Base-by-base conservation (phyloP, 2,888 invertebrate genomes). In the Spodoptera exigua region DNA sequence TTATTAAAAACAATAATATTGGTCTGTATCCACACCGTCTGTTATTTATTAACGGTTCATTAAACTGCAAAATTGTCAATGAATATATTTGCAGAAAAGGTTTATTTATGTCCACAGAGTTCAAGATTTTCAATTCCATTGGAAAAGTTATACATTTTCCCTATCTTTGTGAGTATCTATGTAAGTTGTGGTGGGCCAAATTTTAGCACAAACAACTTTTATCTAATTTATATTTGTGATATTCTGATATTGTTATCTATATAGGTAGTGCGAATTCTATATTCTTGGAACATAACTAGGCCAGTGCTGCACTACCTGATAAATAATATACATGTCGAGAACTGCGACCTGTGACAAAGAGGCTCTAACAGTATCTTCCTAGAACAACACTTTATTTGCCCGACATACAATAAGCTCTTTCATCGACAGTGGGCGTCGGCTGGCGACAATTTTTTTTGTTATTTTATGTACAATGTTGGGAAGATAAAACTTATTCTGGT, bases 301-400 rank as follows among this genome's bases (percentile, higher is more conserved):
- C 77, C 79, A 80, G 62, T 74, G 55, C 54, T 61, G 58, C 55
- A 72, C 61, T 75, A 77, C 71, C 63, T 80, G 70, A 75, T 78
- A 78, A 70, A 67, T 78, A 76, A 74, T 72, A 65, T 63, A n/a
- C n/a, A 66, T 66, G 61, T 48, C 53, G 41, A 55, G 52, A 70
- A 70, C 51, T 47, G 54, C 56, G 61, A 70, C 65, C 62, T 76
- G 53, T 63, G 70, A 89, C 86, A 89, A 88, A 80, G 86, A 79
- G 27, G 67, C 66, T 77, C 82, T 80, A 84, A 88, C 79, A 83
- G 67, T 76, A 65, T 76, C 66, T 91, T 91, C 91, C 79, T 76
- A 84, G 90, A 89, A 91, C 79, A 78, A 68, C 71, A 69, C 73
- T 81, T 75, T 86, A 82, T 88, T 83, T 87, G 77, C 74, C 71